Percentiles rank a stretch among this genome's conserved stretches.
Evolutionary conservation across 2,888 invertebrate genomes (phyloP).

Genomic region (Nipponacmea schrenckii): DNA sequence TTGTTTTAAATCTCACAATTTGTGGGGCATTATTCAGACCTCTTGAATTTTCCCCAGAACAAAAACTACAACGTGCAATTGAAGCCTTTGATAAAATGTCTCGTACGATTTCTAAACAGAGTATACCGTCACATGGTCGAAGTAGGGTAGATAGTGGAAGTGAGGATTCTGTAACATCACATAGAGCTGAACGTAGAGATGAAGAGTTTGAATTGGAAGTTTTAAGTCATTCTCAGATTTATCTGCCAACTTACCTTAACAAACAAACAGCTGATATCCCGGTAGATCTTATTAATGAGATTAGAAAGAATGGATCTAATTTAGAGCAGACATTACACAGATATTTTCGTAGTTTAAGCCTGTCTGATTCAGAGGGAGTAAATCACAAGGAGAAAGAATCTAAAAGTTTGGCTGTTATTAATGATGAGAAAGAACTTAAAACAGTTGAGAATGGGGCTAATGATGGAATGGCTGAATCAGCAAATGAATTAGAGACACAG

Average conservation of each 20-base stretch:
- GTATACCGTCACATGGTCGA: conserved; percentile 38
- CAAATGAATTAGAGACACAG: background rate
- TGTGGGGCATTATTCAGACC: conserved; percentile 63
- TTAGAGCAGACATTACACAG: conserved; percentile 23
- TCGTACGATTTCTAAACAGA: conserved; percentile 39
- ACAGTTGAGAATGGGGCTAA: conserved; percentile 4
- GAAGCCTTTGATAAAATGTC: conserved; percentile 55
- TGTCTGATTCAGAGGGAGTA: background rate
- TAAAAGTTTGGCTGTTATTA: conserved; percentile 20
- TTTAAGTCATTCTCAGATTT: conserved; percentile 76
- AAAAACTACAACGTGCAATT: conserved; percentile 48
- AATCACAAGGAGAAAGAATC: background rate
- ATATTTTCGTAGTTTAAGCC: conserved; percentile 16
- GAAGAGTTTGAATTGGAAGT: conserved; percentile 33
- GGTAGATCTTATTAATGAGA: conserved; percentile 41
- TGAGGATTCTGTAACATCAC: conserved; percentile 35
- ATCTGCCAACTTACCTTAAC: conserved; percentile 82
- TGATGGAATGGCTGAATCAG: background rate
- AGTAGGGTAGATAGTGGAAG: conserved; percentile 34
- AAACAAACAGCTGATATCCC: conserved; percentile 37
- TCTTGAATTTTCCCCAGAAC: conserved; percentile 49
- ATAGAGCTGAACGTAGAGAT: conserved; percentile 24
- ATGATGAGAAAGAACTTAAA: conserved; percentile 24
- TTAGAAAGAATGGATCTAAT: conserved; percentile 37
- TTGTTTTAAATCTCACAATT: conserved; percentile 60